Percentiles rank a stretch among this genome's conserved stretches.
Conservation (phyloP, 1,140 invertebrate genomes). For the Dendrolimus punctatus region DNA sequence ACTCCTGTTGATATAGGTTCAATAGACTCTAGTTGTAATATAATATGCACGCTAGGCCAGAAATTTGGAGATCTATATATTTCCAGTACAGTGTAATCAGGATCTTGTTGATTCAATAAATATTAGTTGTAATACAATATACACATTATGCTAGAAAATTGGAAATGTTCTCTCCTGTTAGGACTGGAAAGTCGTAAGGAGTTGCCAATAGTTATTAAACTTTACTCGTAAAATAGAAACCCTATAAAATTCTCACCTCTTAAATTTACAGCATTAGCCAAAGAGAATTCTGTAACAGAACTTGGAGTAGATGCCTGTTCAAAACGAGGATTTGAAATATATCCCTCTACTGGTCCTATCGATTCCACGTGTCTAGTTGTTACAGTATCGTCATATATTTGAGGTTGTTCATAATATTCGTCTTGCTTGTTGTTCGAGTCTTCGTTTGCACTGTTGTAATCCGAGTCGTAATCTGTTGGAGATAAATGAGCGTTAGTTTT, state of each 20-base stretch:
- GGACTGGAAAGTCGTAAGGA: too few relatives aligned
- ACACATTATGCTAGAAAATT: too few relatives aligned
- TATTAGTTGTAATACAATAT: too few relatives aligned
- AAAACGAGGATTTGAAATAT: conserved; percentile 24
- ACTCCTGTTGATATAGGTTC: too few relatives aligned
- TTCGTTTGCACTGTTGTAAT: conserved; percentile 28
- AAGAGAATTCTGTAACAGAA: conserved; percentile 43
- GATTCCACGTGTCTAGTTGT: conserved; percentile 23
- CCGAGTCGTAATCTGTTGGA: conserved; percentile 34
- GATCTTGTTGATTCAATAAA: too few relatives aligned
- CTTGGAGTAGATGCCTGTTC: conserved; percentile 36
- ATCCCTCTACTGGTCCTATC: conserved; percentile 22
- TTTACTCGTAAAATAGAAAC: too few relatives aligned
- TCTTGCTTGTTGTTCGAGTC: conserved; percentile 11
- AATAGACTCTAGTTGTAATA: too few relatives aligned
- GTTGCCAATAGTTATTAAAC: too few relatives aligned
- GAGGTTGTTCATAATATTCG: conserved; percentile 33
- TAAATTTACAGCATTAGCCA: conserved; percentile 56
- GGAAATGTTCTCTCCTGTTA: too few relatives aligned
- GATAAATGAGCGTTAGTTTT: not conserved
- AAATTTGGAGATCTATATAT: too few relatives aligned
- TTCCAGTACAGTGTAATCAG: too few relatives aligned
- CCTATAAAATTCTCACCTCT: conserved; percentile 33
- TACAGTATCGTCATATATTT: conserved; percentile 32
- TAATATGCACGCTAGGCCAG: too few relatives aligned